Conservation (phyloP, 2,797 vertebrate species). For the Hyperoplus immaculatus region DNA sequence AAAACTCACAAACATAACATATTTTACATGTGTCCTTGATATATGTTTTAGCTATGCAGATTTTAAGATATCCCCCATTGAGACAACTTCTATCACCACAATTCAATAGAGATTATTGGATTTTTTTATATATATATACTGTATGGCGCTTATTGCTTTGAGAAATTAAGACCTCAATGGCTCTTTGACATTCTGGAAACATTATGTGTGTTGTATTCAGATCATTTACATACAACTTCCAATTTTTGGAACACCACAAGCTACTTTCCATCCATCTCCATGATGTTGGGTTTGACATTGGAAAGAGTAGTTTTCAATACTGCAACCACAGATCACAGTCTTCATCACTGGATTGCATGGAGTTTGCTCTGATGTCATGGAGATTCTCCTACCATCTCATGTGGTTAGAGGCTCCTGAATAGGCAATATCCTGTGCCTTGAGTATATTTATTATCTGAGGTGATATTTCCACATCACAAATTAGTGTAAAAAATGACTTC, state of each 20-base stretch:
- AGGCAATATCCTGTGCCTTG: neutral
- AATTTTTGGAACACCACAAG: neutral
- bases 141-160: too few species aligned
- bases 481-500: neutral
- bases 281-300: neutral
- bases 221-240: neutral
- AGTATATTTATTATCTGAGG: neutral
- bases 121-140: neutral
- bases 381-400: neutral
- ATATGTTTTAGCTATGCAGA: neutral
- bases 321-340: neutral
- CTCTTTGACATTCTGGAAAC: neutral
- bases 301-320: neutral
- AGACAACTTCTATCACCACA: neutral
- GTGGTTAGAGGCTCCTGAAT: neutral
- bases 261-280: neutral
- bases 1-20: neutral
- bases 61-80: neutral
- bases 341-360: neutral
- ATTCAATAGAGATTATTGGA: neutral
- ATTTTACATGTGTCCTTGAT: neutral
- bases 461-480: neutral
- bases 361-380: constrained; percentile 1
- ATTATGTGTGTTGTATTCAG: neutral
- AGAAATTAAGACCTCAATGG: neutral